phyloP scores from a whole-genome alignment of 2,113 vertebrate genomes.

The Noctilio leporinus region DNA sequence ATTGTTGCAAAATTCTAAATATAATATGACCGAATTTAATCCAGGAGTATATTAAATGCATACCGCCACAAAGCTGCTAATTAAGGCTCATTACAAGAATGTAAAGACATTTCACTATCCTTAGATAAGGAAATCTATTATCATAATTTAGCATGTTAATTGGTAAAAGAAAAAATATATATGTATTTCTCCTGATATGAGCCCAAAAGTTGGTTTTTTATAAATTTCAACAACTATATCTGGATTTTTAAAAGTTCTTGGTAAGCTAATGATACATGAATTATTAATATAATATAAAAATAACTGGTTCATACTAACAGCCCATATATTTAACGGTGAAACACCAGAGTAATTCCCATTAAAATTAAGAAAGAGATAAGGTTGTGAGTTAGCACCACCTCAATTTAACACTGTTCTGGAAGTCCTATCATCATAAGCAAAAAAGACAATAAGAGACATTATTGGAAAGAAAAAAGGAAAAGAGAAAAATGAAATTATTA shows the following conservation, averaged over 20 bases:
- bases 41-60: not conserved
- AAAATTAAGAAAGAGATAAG: not conserved
- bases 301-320: not conserved
- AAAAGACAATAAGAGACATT: not conserved
- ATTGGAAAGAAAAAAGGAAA: not conserved
- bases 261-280: not conserved
- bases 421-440: not conserved
- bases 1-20: not conserved
- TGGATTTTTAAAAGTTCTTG: not conserved
- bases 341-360: not conserved
- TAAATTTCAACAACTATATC: not conserved
- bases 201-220: not conserved
- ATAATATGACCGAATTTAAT: slow-evolving; percentile 4
- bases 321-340: not conserved
- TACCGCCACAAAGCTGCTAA: not conserved
- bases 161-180: not conserved
- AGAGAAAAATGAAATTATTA: not conserved
- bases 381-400: not conserved
- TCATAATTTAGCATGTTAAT: not conserved
- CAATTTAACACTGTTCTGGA: not conserved
- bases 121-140: not conserved
- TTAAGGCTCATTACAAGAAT: not conserved
- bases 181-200: not conserved
- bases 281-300: not conserved
- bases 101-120: not conserved